Percentiles rank a stretch among this genome's conserved stretches.
These are phyloP conservation scores for Ailurus styani DNA, from an alignment of 2,113 vertebrate genomes.

Conservation along the genomic window DNA sequence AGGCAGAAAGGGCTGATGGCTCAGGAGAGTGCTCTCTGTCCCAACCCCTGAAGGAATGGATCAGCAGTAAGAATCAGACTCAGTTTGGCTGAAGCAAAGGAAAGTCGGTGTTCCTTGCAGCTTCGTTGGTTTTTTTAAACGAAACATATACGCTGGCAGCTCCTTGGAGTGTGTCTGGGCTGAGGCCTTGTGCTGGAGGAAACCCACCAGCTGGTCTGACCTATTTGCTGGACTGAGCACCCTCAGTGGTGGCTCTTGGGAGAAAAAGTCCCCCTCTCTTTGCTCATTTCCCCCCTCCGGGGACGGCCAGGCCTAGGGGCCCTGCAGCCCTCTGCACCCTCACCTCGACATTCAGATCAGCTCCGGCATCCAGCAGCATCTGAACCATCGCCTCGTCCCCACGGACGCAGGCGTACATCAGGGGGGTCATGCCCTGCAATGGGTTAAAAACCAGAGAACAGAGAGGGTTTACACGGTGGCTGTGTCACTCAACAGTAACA, in stretches of 20 bases:
- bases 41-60: background rate
- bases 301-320: background rate
- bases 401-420: slow-evolving; percentile 98
- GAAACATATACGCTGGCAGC: background rate
- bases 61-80: background rate
- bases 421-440: slow-evolving; percentile 95
- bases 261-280: background rate
- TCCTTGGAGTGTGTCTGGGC: background rate
- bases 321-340: slow-evolving; percentile 69
- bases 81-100: background rate
- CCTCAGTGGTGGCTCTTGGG: background rate
- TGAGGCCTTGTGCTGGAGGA: background rate
- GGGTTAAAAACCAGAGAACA: slow-evolving; percentile 76
- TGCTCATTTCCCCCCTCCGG: background rate
- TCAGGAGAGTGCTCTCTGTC: background rate
- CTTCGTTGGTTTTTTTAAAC: accelerated
- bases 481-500: background rate
- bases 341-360: slow-evolving; percentile 98
- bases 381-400: slow-evolving; percentile 99
- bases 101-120: background rate
- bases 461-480: slow-evolving; percentile 71
- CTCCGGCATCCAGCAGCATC: slow-evolving; percentile 98
- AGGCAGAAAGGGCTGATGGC: background rate
- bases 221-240: background rate
- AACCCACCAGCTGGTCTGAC: background rate